These are phyloP conservation scores for Rhynchophorus ferrugineus DNA, from an alignment of 1,140 invertebrate genomes.

Conservation along the genomic window DNA sequence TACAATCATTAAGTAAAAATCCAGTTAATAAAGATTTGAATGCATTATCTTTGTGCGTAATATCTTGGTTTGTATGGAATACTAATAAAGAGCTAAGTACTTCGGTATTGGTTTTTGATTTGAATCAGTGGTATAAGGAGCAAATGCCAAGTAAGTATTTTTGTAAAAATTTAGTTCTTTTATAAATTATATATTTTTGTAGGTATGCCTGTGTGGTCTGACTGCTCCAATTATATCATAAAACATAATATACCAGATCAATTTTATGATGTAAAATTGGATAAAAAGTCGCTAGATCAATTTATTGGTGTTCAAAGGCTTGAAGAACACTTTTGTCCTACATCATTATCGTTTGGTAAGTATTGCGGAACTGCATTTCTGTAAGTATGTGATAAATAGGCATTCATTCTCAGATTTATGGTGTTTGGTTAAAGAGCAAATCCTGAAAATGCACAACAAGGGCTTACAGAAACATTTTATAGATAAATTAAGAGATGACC, in stretches of 20 bases:
- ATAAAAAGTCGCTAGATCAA: conserved; percentile 36
- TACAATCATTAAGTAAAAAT: conserved; percentile 21
- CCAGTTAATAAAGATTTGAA: conserved; percentile 13
- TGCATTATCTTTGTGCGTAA: conserved; percentile 34
- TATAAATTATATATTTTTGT: conserved; percentile 9
- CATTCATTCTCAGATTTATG: conserved; percentile 22
- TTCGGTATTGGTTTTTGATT: conserved; percentile 67
- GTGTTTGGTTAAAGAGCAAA: conserved; percentile 43
- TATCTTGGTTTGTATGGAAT: conserved; percentile 40
- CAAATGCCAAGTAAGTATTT: conserved; percentile 66
- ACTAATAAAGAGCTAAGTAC: conserved; percentile 28
- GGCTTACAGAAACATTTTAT: conserved; percentile 63
- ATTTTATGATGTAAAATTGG: conserved; percentile 39
- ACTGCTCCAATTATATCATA: conserved; percentile 29
- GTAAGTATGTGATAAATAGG: background rate
- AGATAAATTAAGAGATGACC: conserved; percentile 50
- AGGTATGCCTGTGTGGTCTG: conserved; percentile 25
- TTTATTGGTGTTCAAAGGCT: conserved; percentile 46
- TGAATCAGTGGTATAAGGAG: conserved; percentile 94
- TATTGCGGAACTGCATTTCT: conserved; percentile 36
- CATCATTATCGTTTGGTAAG: conserved; percentile 65
- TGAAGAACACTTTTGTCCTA: conserved; percentile 75
- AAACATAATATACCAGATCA: conserved; percentile 13
- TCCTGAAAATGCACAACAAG: conserved; percentile 47
- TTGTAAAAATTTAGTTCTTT: background rate